Base-by-base conservation (phyloP, 2,797 vertebrate species). In the Eidolon dupreanum region DNA sequence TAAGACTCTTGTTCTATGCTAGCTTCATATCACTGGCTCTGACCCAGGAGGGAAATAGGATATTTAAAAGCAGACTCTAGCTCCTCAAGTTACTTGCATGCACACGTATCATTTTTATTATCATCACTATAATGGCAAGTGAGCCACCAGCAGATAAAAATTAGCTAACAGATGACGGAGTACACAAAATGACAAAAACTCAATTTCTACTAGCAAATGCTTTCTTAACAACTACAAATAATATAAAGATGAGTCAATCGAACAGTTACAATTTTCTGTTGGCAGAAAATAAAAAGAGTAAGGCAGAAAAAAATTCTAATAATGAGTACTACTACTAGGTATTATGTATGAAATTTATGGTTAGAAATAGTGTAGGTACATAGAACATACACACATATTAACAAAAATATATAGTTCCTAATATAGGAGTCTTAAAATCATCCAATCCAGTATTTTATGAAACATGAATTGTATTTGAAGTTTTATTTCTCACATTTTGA, bases 151-250 rank as follows among this genome's bases (percentile, higher is more conserved):
- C 57, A 92, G 53, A 85, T 51, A 93, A 93, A 90, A 90, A 95
- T 71, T 13, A n/a, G 41, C 70, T 88, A 93, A 88, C 6, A 92
- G 63, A 88, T 8, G 46, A 36, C 5, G 4, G 55, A 86, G 26
- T 31, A 78, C 7, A 71, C 11, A 73, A 12, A 90, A 4, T n/a
- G 77, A 89, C n/a, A 87, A 94, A 89, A 77, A 33, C 65, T 88
- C 53, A 68, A 51, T 49, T 75, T 68, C 71, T 49, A 51, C 31
- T 46, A 83, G 78, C 26, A 94, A 83, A 13, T 43, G 49, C 57
- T 53, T 92, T 81, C 38, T 61, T 73, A 90, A 93, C 19, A 70
- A 88, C 49, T 43, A 85, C 24, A 33, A 94, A 94, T 24, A 83
- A 38, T 26, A 46, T 46, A 90, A 24, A 93, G 20, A 70, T 41